phyloP scores from a whole-genome alignment of 2,797 vertebrate genomes.

The Phrynocephalus forsythii region DNA sequence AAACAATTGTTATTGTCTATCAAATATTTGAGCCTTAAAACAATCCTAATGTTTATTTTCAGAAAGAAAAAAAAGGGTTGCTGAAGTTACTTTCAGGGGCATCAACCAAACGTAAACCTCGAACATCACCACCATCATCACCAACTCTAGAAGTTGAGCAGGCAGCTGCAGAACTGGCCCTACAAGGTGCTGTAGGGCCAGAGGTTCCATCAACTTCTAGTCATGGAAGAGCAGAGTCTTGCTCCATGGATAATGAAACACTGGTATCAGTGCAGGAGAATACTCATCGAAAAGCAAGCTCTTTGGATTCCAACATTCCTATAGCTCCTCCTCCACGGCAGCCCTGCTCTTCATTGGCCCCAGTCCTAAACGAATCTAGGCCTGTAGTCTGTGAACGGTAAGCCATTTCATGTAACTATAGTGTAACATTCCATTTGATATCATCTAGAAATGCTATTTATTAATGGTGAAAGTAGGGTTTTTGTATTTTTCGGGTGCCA shows the following conservation, averaged over 20 bases:
- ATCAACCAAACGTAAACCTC: slow-evolving; percentile 93
- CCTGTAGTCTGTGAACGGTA: slow-evolving; percentile 97
- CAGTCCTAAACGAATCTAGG: slow-evolving; percentile 86
- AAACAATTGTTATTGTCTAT: background rate
- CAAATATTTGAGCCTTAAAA: slow-evolving; percentile 34
- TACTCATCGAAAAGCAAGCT: slow-evolving; percentile 81
- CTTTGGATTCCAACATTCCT: slow-evolving; percentile 84
- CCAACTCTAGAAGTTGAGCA: slow-evolving; percentile 92
- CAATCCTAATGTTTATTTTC: slow-evolving; percentile 49
- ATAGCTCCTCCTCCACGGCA: slow-evolving; percentile 94
- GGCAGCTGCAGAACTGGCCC: slow-evolving; percentile 75
- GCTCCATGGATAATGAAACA: slow-evolving; percentile 78
- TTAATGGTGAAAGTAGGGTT: background rate
- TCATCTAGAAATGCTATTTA: background rate
- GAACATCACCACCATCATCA: slow-evolving; percentile 92
- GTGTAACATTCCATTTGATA: background rate
- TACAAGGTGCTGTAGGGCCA: slow-evolving; percentile 88
- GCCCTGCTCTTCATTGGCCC: slow-evolving; percentile 92
- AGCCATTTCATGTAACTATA: background rate
- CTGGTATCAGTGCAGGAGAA: slow-evolving; percentile 75
- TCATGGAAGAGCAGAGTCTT: slow-evolving; percentile 70
- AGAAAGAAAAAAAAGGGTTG: slow-evolving; percentile 98
- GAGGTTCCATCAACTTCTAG: slow-evolving; percentile 76
- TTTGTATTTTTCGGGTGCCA: background rate
- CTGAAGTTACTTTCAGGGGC: slow-evolving; percentile 92